Base-by-base conservation (phyloP, 2,797 vertebrate genomes). In the Tarsius wallacei region DNA sequence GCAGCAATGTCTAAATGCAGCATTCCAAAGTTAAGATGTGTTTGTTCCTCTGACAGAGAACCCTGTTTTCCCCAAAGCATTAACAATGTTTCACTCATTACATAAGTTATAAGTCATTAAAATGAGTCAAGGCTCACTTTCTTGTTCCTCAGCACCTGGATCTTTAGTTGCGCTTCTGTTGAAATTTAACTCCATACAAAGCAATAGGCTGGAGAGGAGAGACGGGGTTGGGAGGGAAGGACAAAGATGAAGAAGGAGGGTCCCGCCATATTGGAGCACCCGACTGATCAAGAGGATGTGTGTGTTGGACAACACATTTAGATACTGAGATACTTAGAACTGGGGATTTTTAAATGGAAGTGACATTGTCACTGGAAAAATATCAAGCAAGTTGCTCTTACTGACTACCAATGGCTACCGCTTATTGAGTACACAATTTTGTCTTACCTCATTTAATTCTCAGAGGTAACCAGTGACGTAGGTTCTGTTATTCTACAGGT, bases 361-460 rank as follows among this genome's bases (percentile, higher is more conserved):
- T 89, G 51, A 47, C 81, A 77, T 91, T 57, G 36, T 31, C 74
- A 63, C 33, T 76, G n/a, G 22, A 24, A 68, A 93, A 96, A 77
- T 76, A 73, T 47, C n/a, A 77, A 78, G 12, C 36, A 64, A 82
- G 4, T 12, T 63, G 4, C 7, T 63, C 53, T 87, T 78, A 42
- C 11, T 19, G 11, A 28, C 63, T 64, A 47, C 68, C 36, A 68
- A 33, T 36, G 22, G 19, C 36, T 77, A 15, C n/a, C 2, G 14
- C 36, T 61, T 26, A 86, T 26, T 36, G 21, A 59, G 31, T 31
- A 19, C 10, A 33, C 53, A 42, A 63, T 77, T 57, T 76, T 12
- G 17, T 86, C 61, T 87, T 49, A 47, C 12, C 36, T 92, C 12
- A 49, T 90, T 81, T 66, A 74, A 96, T 90, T 80, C 57, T 90